Percentiles rank a stretch among this genome's conserved stretches.
Conservation (phyloP, 2,797 vertebrate genomes). For the Molossus alvarezi region DNA sequence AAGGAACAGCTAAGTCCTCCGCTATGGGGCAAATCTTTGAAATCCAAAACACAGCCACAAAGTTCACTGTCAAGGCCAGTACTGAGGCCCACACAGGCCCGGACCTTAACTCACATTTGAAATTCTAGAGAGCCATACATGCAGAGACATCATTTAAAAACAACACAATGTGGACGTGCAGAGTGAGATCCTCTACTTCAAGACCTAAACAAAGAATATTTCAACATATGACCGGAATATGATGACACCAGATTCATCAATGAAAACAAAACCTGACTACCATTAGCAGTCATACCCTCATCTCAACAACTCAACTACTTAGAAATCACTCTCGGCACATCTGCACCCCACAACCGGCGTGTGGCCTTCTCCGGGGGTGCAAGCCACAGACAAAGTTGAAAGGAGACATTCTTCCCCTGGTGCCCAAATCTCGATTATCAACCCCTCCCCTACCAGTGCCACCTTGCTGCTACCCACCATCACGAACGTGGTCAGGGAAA, state of each 20-base stretch:
- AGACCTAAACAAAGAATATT: constrained; percentile 91
- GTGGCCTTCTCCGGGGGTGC: constrained; percentile 88
- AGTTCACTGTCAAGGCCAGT: constrained; percentile 89
- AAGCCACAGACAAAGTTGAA: constrained; percentile 87
- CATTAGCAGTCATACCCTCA: constrained; percentile 86
- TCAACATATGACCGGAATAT: constrained; percentile 90
- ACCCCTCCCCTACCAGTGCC: constrained; percentile 82
- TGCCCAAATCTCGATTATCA: constrained; percentile 76
- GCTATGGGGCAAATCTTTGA: constrained; percentile 77
- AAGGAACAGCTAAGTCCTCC: constrained; percentile 56
- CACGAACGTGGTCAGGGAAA: constrained; percentile 77
- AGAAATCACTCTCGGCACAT: constrained; percentile 86
- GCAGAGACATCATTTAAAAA: constrained; percentile 83
- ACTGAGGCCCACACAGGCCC: constrained; percentile 86
- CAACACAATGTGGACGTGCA: constrained; percentile 88
- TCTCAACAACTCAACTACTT: constrained; percentile 90
- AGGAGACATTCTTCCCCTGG: constrained; percentile 78
- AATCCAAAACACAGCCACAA: constrained; percentile 83
- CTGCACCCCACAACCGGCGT: constrained; percentile 86
- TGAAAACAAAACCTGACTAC: constrained; percentile 90
- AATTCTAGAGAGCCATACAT: constrained; percentile 80
- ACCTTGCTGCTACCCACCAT: constrained; percentile 84
- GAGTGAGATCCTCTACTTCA: constrained; percentile 88
- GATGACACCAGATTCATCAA: constrained; percentile 91
- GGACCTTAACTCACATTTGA: constrained; percentile 73